These are phyloP conservation scores for Paelopatides confundens DNA, from an alignment of 53 echinoderm and acorn worm genomes.

Conservation along the genomic window DNA sequence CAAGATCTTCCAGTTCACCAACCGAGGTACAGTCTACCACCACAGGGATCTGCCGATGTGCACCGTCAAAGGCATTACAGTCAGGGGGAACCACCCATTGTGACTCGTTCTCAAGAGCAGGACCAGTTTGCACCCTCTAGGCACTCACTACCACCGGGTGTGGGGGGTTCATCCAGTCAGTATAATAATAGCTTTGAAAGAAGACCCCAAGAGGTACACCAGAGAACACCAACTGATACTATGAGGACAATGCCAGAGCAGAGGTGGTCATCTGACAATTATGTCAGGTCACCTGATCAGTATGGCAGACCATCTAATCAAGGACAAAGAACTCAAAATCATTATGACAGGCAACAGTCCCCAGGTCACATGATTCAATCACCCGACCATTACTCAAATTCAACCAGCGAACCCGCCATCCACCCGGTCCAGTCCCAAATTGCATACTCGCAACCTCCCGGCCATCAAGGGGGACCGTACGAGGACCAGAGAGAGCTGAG, in stretches of 20 bases:
- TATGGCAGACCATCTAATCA: constrained; percentile 29
- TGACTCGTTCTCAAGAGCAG: constrained; percentile 11
- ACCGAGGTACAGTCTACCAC: constrained; percentile 38
- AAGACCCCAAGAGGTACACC: constrained; percentile 7
- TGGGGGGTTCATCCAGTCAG: background rate
- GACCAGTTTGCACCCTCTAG: constrained; percentile 4
- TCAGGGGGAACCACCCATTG: constrained; percentile 5
- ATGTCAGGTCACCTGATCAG: background rate
- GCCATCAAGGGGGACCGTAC: background rate
- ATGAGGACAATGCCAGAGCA: constrained; percentile 1
- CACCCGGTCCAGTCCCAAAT: background rate
- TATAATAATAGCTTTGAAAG: background rate
- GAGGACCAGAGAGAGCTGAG: background rate
- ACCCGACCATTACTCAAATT: background rate
- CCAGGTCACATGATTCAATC: background rate
- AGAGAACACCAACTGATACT: constrained; percentile 1
- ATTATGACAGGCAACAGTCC: constrained; percentile 9
- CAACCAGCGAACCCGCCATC: background rate
- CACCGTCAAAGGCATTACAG: background rate
- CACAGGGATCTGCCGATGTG: constrained; percentile 2
- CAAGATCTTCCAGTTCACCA: constrained; percentile 49
- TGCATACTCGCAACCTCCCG: constrained; percentile 2
- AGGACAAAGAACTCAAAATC: constrained; percentile 17
- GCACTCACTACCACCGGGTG: constrained; percentile 7
- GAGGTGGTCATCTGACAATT: background rate